phyloP scores from a whole-genome alignment of 2,888 invertebrate species.

The Chalcis sispes region DNA sequence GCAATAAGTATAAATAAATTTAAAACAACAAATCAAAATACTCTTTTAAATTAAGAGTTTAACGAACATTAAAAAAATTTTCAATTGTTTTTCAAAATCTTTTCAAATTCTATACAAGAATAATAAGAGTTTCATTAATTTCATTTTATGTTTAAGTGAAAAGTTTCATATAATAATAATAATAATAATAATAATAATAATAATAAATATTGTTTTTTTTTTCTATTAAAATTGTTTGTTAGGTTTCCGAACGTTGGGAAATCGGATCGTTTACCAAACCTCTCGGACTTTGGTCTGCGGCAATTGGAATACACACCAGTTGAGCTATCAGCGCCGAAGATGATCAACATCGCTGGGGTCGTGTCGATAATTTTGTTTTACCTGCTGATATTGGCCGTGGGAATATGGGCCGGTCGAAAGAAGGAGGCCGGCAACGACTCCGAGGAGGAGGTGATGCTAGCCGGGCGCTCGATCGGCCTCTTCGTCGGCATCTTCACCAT shows the following conservation, averaged over 20 bases:
- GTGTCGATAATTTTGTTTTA: slow-evolving; percentile 97
- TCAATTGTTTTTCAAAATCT: no score
- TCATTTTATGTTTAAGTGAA: not conserved
- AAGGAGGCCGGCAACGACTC: slow-evolving; percentile 92
- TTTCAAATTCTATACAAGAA: no score
- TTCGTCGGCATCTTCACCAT: slow-evolving; percentile 99
- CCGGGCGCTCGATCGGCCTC: slow-evolving; percentile 96
- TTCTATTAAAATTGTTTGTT: no score
- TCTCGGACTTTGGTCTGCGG: slow-evolving; percentile 71
- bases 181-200: not conserved
- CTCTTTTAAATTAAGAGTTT: no score
- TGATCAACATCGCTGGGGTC: slow-evolving; percentile 95
- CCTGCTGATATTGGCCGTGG: slow-evolving; percentile 94
- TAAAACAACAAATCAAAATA: no score
- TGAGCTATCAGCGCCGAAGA: slow-evolving; percentile 77
- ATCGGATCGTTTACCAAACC: slow-evolving; percentile 70
- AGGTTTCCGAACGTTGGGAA: slow-evolving; percentile 73
- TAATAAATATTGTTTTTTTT: slow-evolving; percentile 10
- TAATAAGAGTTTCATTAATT: no score
- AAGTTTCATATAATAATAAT: not conserved
- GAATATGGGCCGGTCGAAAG: slow-evolving; percentile 98
- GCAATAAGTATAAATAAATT: no score
- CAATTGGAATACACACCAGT: slow-evolving; percentile 72
- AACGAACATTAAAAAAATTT: no score
- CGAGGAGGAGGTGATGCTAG: slow-evolving; percentile 99